Base-by-base conservation (phyloP, 2,888 invertebrate species). In the Agrochola circellaris region DNA sequence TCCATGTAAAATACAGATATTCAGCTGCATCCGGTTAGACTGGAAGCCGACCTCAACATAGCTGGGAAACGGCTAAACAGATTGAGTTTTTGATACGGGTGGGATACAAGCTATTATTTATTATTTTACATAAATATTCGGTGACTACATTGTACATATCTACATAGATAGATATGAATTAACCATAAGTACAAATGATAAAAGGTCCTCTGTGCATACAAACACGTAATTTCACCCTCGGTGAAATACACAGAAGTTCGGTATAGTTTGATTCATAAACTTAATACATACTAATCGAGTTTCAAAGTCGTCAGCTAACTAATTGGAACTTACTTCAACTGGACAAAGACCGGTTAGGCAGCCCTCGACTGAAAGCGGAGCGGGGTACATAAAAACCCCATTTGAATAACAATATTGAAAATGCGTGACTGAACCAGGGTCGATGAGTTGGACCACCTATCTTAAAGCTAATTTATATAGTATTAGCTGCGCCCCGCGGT, bases 251-350 rank as follows among this genome's bases (percentile, higher is more conserved):
- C 73, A 56, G 54, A 34, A 56, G 68, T 74, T 82, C 30, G 5
- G 5, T 45, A n/a, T 80, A 82, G 84, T 79, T 80, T 54, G 60
- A 85, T 73, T 81, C 68, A 60, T 65, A 60, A 84, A 81, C 75
- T 84, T 71, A 76, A 81, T 83, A 83, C 60, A 84, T 75, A 70
- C 85, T 85, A 85, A 85, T 85, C 61, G 75, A 84, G 82, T 85
- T 82, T 26, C 71, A 54, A 85, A 85, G 82, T 85, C 73, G 69
- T 67, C 45, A 30, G 65, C 65, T 30, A 76, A 82, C 78, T 75
- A 79, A 82, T 85, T 72, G 75, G 71, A 79, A 75, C 67, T 67
- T 51, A 73, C 60, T 64, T 13, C 54, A 77, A 71, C 69, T 72
- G 75, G 73, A 85, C 84, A 85, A 85, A 76, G 42, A 30, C 51